Percentiles rank a stretch among this genome's conserved stretches.
Conservation (phyloP, 1,140 invertebrate genomes). For the Watersipora subatra region DNA sequence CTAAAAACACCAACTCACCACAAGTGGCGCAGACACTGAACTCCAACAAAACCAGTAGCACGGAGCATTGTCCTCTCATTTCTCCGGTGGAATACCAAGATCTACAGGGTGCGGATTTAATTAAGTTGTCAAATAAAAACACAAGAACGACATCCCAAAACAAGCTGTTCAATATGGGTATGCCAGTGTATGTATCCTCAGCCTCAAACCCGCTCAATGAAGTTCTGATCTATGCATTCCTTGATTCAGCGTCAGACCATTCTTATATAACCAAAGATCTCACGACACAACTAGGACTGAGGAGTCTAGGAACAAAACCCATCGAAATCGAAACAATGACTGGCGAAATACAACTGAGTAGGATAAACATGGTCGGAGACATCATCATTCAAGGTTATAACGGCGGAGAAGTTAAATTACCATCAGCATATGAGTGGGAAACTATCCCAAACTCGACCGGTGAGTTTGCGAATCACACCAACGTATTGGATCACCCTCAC, state of each 20-base stretch:
- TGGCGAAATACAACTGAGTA: neutral
- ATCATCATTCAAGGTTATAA: neutral
- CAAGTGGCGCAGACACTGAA: neutral
- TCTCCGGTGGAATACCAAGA: neutral
- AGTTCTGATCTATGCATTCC: neutral
- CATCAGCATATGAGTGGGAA: neutral
- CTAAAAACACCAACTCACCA: neutral
- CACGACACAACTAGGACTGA: neutral
- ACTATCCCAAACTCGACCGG: neutral
- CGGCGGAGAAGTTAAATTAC: neutral
- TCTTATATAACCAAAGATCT: neutral
- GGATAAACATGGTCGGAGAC: neutral
- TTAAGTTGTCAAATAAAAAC: neutral
- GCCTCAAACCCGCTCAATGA: neutral
- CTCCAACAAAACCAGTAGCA: neutral
- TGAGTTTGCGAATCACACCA: neutral
- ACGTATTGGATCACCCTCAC: neutral
- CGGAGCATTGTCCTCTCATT: neutral
- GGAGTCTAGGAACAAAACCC: neutral
- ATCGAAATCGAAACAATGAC: neutral
- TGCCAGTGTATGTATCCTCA: neutral
- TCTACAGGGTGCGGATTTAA: neutral
- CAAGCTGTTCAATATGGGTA: neutral
- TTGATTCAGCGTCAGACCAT: neutral
- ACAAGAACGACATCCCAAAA: neutral